Percentiles rank a stretch among this genome's conserved stretches.
Conservation (phyloP, 2,113 vertebrate genomes). For the Blennius ocellaris region DNA sequence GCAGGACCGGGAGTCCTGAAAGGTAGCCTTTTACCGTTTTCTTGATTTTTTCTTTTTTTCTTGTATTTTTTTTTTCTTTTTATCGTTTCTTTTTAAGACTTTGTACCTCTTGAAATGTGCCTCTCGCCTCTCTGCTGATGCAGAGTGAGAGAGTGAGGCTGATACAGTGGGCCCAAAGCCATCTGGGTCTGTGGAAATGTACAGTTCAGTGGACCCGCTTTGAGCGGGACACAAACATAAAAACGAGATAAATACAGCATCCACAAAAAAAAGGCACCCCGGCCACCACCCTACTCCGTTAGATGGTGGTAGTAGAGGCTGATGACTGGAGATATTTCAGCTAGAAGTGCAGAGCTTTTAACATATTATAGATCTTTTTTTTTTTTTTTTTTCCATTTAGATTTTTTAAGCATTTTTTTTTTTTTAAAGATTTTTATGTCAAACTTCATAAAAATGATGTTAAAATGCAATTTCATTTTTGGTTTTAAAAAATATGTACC, state of each 20-base stretch:
- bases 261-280: conserved; percentile 82
- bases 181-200: conserved; percentile 78
- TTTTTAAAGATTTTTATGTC: conserved; percentile 79
- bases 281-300: conserved; percentile 63
- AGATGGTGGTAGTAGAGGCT: conserved; percentile 64
- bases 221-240: conserved; percentile 74
- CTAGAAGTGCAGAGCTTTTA: conserved; percentile 83
- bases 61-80: conserved; percentile 29
- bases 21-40: conserved; percentile 73
- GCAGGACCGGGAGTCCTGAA: conserved; percentile 75
- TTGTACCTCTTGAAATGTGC: conserved; percentile 79
- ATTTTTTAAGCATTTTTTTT: conserved; percentile 77
- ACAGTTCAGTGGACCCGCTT: conserved; percentile 76
- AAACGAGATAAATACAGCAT: conserved; percentile 79
- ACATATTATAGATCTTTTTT: conserved; percentile 75
- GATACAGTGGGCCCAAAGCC: conserved; percentile 74
- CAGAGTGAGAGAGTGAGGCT: conserved; percentile 66
- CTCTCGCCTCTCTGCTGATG: conserved; percentile 60
- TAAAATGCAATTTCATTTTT: conserved; percentile 85
- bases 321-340: conserved; percentile 78
- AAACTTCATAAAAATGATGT: conserved; percentile 84
- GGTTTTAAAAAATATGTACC: conserved; percentile 87
- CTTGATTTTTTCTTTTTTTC: conserved; percentile 17
- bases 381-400: conserved; percentile 65
- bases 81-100: conserved; percentile 73